Base-by-base conservation (phyloP, 2,113 vertebrate species). In the Arothron firmamentum region DNA sequence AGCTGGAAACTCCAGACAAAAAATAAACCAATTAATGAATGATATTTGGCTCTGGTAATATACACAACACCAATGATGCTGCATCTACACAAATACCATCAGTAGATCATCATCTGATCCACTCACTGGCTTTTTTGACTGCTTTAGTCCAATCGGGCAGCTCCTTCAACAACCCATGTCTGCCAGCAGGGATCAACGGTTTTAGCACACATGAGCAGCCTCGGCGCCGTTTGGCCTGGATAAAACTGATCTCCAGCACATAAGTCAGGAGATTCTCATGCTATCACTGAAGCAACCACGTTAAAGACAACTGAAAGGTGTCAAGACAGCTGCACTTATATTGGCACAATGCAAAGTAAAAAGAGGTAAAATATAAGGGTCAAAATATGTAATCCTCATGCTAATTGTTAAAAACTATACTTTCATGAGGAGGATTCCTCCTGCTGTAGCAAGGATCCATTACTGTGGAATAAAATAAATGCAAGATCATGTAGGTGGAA, bases 181-280 rank as follows among this genome's bases (percentile, higher is more conserved):
- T 16, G n/a, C 20, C 18, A 1, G 0, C 4, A 46, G 31, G 21
- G 56, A 72, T 77, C 75, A 59, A 72, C 80, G 31, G n/a, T 17
- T 46, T 64, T 38, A 31, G 46, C 67, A 56, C 53, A 15, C 60
- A 52, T 12, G 57, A 54, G 65, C 65, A 59, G 2, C 1, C 48
- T 19, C 34, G 11, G 2, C 12, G 34, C 11, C 12, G 1, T 10
- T 18, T 13, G 18, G 50, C 52, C 57, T 64, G 61, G 17, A 19
- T 2, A 21, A 15, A 15, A 20, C 53, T 74, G 49, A 58, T 18
- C 17, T 54, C 23, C 2, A n/a, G 45, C 45, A 17, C 50, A 72
- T 52, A 62, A 64, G 65, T 85, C 77, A 80, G 21, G 63, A 55
- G 67, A 70, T 56, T 42, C 48, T 5, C 28, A 41, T 28, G 17